phyloP scores from a whole-genome alignment of 1,140 invertebrate species.

The Telenomus remus region DNA sequence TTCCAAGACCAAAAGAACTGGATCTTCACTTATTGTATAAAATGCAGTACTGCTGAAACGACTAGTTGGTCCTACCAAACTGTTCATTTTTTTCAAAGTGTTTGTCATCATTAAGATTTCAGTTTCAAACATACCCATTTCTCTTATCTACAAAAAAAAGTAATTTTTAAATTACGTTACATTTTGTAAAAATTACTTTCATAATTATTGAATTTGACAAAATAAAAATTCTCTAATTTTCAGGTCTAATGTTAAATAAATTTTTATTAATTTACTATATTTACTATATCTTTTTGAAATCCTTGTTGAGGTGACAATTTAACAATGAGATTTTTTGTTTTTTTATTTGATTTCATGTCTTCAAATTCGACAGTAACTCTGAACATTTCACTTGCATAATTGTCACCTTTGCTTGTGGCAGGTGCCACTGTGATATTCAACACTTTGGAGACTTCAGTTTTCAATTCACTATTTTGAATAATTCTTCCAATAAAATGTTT shows the following conservation, averaged over 20 bases:
- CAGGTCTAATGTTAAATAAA: too few relatives aligned
- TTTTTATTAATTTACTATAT: too few relatives aligned
- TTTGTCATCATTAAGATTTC: conserved; percentile 71
- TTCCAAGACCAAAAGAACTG: conserved; percentile 74
- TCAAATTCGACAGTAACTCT: conserved; percentile 61
- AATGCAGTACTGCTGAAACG: conserved; percentile 61
- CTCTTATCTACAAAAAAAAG: conserved; percentile 58
- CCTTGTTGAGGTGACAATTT: conserved; percentile 62
- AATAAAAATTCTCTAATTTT: too few relatives aligned
- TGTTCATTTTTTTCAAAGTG: conserved; percentile 67
- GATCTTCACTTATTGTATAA: conserved; percentile 64
- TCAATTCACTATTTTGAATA: conserved; percentile 64
- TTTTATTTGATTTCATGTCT: conserved; percentile 23
- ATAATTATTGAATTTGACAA: conserved; percentile 7
- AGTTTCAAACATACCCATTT: conserved; percentile 60
- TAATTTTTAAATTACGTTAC: too few relatives aligned
- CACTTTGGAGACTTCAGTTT: conserved; percentile 65
- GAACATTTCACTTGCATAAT: conserved; percentile 74
- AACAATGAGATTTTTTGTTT: conserved; percentile 63
- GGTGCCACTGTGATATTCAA: conserved; percentile 61
- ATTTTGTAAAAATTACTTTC: too few relatives aligned
- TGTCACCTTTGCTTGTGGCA: conserved; percentile 73
- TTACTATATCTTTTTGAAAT: conserved; percentile 57
- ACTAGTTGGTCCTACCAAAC: conserved; percentile 43
- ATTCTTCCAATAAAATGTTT: conserved; percentile 68